phyloP scores from a whole-genome alignment of 2,113 vertebrate species.

The Procavia capensis region DNA sequence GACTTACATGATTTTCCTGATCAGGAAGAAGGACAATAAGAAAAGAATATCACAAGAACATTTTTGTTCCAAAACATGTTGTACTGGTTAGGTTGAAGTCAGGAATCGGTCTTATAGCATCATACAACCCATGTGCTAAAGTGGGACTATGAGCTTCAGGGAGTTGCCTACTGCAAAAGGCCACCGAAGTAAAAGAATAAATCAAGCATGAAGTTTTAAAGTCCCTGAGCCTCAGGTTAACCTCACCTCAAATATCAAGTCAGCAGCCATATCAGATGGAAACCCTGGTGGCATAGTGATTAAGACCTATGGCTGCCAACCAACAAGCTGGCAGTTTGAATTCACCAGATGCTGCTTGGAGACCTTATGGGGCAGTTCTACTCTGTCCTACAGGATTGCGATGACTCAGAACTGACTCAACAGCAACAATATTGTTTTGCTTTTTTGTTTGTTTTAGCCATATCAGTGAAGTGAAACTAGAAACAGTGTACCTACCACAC shows the following conservation, averaged over 20 bases:
- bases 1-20: neutral
- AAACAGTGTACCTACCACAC: neutral
- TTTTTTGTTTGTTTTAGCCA: too few species aligned
- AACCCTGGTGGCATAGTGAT: too few species aligned
- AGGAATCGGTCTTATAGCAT: neutral
- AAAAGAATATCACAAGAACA: neutral
- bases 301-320: too few species aligned
- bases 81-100: neutral
- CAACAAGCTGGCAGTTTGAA: too few species aligned
- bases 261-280: neutral
- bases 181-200: neutral
- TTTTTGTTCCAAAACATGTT: neutral
- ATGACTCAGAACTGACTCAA: too few species aligned
- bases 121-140: neutral
- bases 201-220: neutral
- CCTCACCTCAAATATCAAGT: neutral
- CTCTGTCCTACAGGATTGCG: too few species aligned
- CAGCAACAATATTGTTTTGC: too few species aligned
- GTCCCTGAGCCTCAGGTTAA: neutral
- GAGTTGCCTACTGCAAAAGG: neutral
- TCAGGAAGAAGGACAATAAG: neutral
- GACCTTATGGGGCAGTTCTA: too few species aligned
- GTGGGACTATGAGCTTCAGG: neutral
- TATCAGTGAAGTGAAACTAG: too few species aligned
- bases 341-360: too few species aligned